Evolutionary conservation across 1,140 invertebrate genomes (phyloP), one percentile per base, ranked within the genome.

Genomic region (Reticulitermes speratus): DNA sequence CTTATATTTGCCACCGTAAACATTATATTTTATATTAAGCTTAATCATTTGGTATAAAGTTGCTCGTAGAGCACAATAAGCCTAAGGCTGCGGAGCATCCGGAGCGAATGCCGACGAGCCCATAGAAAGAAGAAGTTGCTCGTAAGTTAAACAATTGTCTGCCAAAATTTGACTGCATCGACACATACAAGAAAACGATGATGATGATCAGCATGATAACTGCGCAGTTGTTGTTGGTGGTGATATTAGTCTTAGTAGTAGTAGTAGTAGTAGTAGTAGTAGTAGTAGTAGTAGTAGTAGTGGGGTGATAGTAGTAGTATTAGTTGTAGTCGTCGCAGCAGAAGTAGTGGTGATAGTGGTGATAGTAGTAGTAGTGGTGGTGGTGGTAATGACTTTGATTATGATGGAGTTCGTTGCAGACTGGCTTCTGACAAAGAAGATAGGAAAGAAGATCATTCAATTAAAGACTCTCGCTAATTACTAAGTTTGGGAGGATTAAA

Each of bases 381-480:
- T n/a, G 25, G 65, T 14, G 65, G 65, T 14, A 25, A 11, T 30
- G 52, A 55, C n/a, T n/a, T 8, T n/a, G 65, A 75, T 25, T 8
- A 75, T n/a, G 65, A 75, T n/a, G 65, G n/a, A 75, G 65, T n/a
- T 75, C 2, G 65, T 6, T 75, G 65, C 25, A 8, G 65, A 75
- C 65, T 30, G 8, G n/a, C 65, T 6, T 75, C 3, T n/a, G 9
- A 75, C 65, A 9, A 75, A 75, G 9, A 8, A 19, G 55, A 75
- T 5, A 75, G n/a, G 14, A 75, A 75, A 75, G 65, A 75, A 75
- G 65, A 75, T 75, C 19, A 65, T 65, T 75, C 25, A 75, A 75
- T 75, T 75, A 75, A 75, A 75, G 65, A 30, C 65, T 75, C n/a
- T 75, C 16, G 65, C 65, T 75, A 75, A 75, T 75, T 75, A 30